Conservation (phyloP, 2,113 vertebrate species). For the Mungos mungo region DNA sequence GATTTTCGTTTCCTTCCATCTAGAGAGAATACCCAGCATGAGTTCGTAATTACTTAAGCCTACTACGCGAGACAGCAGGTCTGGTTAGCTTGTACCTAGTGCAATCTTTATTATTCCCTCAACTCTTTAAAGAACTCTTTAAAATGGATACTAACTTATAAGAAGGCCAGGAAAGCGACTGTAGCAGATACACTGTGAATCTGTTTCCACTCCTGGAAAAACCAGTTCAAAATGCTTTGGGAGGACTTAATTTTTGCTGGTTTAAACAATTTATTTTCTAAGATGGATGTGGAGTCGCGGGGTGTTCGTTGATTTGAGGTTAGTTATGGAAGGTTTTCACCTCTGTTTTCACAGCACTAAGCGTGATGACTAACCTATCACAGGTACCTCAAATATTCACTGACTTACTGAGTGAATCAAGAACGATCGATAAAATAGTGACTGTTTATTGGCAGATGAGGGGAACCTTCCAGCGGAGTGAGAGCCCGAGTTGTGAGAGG, state of each 20-base stretch:
- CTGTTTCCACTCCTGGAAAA: neutral
- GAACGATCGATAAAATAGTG: neutral
- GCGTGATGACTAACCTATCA: neutral
- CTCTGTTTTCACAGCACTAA: neutral
- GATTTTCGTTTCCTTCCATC: neutral
- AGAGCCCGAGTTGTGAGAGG: neutral
- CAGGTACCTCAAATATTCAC: neutral
- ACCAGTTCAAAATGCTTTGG: neutral
- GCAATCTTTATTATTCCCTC: neutral
- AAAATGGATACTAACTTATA: neutral
- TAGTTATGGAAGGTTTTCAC: neutral
- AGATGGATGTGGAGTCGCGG: neutral
- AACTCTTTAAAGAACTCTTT: neutral
- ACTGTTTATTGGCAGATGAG: neutral
- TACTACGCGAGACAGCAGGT: neutral
- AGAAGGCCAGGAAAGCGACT: neutral
- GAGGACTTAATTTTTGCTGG: neutral
- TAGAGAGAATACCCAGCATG: neutral
- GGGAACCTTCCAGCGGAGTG: neutral
- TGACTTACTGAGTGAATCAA: neutral
- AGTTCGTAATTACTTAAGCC: neutral
- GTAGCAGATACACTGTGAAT: too few relatives aligned
- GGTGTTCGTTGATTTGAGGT: neutral
- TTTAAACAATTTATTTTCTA: slow-evolving; percentile 26
- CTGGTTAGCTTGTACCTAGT: neutral